A percentile compares a stretch with the other conserved stretches of the same genome.
Conservation (phyloP, 2,888 invertebrate species). For the Atrina japonica region DNA sequence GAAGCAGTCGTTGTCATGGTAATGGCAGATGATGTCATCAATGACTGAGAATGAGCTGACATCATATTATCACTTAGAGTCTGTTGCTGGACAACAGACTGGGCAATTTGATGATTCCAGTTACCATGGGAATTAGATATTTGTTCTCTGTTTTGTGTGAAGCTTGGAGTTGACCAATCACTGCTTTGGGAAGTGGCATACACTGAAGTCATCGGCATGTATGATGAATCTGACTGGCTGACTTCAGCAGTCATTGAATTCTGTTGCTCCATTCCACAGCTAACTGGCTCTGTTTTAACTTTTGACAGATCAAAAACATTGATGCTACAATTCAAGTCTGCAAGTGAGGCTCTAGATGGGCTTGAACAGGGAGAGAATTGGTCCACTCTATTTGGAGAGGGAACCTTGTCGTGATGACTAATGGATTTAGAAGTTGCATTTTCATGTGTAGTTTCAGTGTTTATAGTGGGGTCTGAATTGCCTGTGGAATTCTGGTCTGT, state of each 20-base stretch:
- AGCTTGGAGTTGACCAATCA: neutral
- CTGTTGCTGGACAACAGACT: constrained; percentile 25
- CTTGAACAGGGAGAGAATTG: constrained; percentile 18
- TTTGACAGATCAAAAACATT: constrained; percentile 33
- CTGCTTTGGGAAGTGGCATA: neutral
- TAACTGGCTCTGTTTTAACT: constrained; percentile 33
- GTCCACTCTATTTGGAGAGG: constrained; percentile 4
- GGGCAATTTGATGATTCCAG: constrained; percentile 25
- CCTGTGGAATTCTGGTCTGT: constrained; percentile 36
- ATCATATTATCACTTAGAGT: neutral
- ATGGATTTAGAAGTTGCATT: constrained; percentile 6
- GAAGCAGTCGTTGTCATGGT: constrained; percentile 13
- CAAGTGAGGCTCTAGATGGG: constrained; percentile 4
- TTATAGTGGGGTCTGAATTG: neutral
- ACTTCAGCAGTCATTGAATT: neutral
- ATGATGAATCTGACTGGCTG: constrained; percentile 3
- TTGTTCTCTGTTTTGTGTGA: neutral
- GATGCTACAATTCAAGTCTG: neutral
- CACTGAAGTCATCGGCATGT: constrained; percentile 1
- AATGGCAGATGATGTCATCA: neutral
- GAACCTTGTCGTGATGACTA: neutral
- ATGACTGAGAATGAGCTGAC: constrained; percentile 7
- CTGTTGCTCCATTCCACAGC: constrained; percentile 13
- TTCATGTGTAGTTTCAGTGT: neutral
- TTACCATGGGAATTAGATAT: constrained; percentile 7